phyloP scores from a whole-genome alignment of 2,797 vertebrate species.

The Girardinus metallicus region DNA sequence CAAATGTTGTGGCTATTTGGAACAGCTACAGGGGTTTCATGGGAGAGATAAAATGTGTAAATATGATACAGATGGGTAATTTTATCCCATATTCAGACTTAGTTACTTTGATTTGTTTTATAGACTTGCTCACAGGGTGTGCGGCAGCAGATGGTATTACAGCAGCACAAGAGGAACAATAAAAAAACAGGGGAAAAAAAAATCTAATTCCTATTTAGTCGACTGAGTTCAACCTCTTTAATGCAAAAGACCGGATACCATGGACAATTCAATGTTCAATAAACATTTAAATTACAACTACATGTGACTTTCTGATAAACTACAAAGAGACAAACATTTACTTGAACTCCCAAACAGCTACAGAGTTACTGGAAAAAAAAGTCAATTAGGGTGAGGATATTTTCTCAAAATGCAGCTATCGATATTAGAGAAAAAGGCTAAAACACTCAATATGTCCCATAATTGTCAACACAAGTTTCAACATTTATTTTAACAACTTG shows the following conservation, averaged over 20 bases:
- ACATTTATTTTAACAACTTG: background rate
- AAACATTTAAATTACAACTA: background rate
- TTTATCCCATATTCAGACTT: constrained; percentile 16
- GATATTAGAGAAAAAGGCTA: background rate
- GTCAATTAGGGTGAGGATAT: background rate
- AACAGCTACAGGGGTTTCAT: background rate
- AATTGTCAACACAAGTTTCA: background rate
- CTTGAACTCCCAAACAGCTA: background rate
- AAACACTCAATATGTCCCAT: background rate
- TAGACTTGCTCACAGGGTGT: background rate
- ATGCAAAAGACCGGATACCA: background rate
- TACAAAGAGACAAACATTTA: background rate
- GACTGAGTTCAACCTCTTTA: background rate
- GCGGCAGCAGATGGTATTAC: constrained; percentile 24
- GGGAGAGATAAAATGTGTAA: constrained; percentile 9
- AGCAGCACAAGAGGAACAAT: constrained; percentile 1
- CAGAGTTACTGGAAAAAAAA: background rate
- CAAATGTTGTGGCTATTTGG: constrained; percentile 39
- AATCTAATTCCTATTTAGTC: background rate
- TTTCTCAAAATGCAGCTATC: background rate
- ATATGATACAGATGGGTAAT: constrained; percentile 3
- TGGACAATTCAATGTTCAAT: background rate
- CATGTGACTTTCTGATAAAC: background rate
- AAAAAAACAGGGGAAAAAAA: background rate
- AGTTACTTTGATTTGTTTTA: constrained; percentile 2